A percentile compares a stretch with the other conserved stretches of the same genome.
These are phyloP conservation scores for Malthinus seriepunctatus DNA, from an alignment of 2,888 invertebrate genomes.

Conservation along the genomic window DNA sequence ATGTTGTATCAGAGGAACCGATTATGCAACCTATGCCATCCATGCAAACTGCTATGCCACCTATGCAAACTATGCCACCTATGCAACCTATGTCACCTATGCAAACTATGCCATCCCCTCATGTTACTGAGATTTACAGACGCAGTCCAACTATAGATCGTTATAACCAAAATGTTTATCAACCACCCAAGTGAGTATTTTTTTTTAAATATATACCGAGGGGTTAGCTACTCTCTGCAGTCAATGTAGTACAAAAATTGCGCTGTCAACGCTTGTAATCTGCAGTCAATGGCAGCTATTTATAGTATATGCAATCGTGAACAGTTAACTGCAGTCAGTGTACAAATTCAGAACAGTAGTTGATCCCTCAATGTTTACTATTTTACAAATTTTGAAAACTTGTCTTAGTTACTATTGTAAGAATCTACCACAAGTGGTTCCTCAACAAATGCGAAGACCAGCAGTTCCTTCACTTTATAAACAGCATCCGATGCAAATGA, in stretches of 20 bases:
- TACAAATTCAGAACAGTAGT: too few species aligned
- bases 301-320: too few species aligned
- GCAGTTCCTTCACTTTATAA: slow-evolving; percentile 12
- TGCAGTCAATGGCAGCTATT: too few species aligned
- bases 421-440: slow-evolving; percentile 5
- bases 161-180: slow-evolving; percentile 28
- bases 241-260: too few species aligned
- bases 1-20: slow-evolving; percentile 31
- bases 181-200: slow-evolving; percentile 30
- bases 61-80: slow-evolving; percentile 7
- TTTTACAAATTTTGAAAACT: background rate
- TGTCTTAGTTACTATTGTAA: slow-evolving; percentile 32
- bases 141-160: slow-evolving; percentile 18
- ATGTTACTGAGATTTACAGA: slow-evolving; percentile 39
- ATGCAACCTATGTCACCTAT: slow-evolving; percentile 12
- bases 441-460: slow-evolving; percentile 10
- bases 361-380: background rate
- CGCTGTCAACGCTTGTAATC: too few species aligned
- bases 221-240: too few species aligned
- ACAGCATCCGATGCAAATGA: slow-evolving; percentile 21
- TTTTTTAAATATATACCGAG: background rate
- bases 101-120: slow-evolving; percentile 4
- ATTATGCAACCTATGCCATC: slow-evolving; percentile 10
- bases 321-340: too few species aligned
- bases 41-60: slow-evolving; percentile 8